Evolutionary conservation across 2,888 invertebrate genomes (phyloP).

Genomic region (Phengaris alcon): DNA sequence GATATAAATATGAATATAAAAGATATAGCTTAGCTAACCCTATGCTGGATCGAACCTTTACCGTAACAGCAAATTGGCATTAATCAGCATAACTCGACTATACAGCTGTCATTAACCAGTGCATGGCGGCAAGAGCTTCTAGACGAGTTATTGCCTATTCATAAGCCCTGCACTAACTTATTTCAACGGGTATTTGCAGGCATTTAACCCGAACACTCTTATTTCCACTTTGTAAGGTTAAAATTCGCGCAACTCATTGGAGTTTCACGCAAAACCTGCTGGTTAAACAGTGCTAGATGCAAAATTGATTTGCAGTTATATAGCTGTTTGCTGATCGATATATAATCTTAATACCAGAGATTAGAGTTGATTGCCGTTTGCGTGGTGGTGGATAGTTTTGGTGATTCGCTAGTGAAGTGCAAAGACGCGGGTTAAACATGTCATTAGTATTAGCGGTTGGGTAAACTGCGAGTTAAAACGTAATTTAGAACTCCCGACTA

Average conservation of each 20-base stretch:
- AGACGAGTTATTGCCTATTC: slow-evolving; percentile 67
- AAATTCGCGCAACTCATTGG: slow-evolving; percentile 29
- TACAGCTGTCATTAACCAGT: slow-evolving; percentile 64
- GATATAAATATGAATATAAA: too few relatives aligned
- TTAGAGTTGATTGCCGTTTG: slow-evolving; percentile 28
- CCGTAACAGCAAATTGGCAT: slow-evolving; percentile 55
- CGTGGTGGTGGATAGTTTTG: slow-evolving; percentile 19
- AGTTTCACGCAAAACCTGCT: slow-evolving; percentile 34
- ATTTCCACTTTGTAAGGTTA: slow-evolving; percentile 28
- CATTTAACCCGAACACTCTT: slow-evolving; percentile 26
- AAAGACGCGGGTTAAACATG: slow-evolving; percentile 52
- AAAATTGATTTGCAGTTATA: slow-evolving; percentile 42
- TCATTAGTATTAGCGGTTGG: slow-evolving; percentile 58
- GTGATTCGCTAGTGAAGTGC: slow-evolving; percentile 48
- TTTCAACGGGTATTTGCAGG: slow-evolving; percentile 30
- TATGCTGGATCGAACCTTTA: slow-evolving; percentile 27
- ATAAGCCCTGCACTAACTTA: slow-evolving; percentile 43
- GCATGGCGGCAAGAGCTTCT: slow-evolving; percentile 59
- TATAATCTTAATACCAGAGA: slow-evolving; percentile 27
- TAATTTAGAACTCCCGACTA: slow-evolving; percentile 29
- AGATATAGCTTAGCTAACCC: slow-evolving; percentile 10
- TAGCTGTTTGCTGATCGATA: slow-evolving; percentile 33
- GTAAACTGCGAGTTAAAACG: slow-evolving; percentile 30
- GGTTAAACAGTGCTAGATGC: slow-evolving; percentile 35
- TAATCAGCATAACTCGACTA: slow-evolving; percentile 62